phyloP scores from a whole-genome alignment of 2,888 invertebrate species.

The Spodoptera exigua region DNA sequence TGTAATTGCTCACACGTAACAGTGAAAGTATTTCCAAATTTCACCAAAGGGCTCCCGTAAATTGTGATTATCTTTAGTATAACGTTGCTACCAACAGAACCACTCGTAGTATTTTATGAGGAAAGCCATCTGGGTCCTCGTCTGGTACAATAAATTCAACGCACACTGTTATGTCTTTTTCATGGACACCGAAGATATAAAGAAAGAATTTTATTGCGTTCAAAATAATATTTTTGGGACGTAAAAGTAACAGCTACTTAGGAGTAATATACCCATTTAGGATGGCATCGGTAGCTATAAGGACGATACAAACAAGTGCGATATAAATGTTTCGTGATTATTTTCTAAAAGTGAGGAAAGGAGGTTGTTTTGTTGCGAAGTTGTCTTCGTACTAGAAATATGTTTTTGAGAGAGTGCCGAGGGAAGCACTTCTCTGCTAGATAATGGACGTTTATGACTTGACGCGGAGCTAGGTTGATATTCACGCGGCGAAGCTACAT shows the following conservation, averaged over 20 bases:
- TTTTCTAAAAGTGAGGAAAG: slow-evolving; percentile 47
- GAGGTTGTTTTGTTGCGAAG: slow-evolving; percentile 38
- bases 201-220: slow-evolving; percentile 81
- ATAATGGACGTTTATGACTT: slow-evolving; percentile 56
- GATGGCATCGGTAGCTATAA: slow-evolving; percentile 47
- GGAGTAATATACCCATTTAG: slow-evolving; percentile 59
- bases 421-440: slow-evolving; percentile 49
- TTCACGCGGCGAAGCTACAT: slow-evolving; percentile 35
- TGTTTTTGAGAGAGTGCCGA: slow-evolving; percentile 55
- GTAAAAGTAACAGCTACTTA: slow-evolving; percentile 66
- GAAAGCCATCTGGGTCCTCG: slow-evolving; percentile 86
- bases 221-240: slow-evolving; percentile 77
- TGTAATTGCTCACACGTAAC: slow-evolving; percentile 80
- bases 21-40: slow-evolving; percentile 78
- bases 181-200: slow-evolving; percentile 82
- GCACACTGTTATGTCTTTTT: slow-evolving; percentile 86
- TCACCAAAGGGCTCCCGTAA: slow-evolving; percentile 81
- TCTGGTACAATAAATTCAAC: slow-evolving; percentile 86
- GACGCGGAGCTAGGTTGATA: slow-evolving; percentile 42
- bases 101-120: slow-evolving; percentile 88
- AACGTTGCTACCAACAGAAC: slow-evolving; percentile 81
- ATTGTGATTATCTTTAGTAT: slow-evolving; percentile 89
- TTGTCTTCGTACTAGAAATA: slow-evolving; percentile 51
- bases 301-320: slow-evolving; percentile 48
- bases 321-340: slow-evolving; percentile 55